Evolutionary conservation across 2,888 invertebrate genomes (phyloP), one percentile per base, ranked within the genome.

Genomic region (Parapristionchus giblindavisi): DNA sequence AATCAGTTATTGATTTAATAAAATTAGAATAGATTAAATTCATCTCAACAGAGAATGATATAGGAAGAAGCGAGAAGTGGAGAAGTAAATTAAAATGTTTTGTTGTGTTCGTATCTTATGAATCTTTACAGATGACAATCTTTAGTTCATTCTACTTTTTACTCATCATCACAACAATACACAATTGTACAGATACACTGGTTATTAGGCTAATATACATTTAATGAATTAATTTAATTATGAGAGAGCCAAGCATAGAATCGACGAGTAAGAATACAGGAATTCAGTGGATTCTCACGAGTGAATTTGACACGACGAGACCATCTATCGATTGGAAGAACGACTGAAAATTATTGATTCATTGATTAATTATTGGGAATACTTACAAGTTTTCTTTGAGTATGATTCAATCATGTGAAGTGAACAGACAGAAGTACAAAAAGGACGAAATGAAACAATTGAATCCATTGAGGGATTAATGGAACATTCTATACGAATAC

Each of bases 381-480:
- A 65, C 63, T 65, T 29, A 65, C 63, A 65, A 43, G 24, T 65
- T 43, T 43, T 65, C 43, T 65, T 65, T 40, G n/a, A 21, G 29
- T 11, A 17, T 4, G 3, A 43, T 43, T 65, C 63, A 21, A 17
- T 43, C 29, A 43, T 40, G 11, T 2, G 21, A 27, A 65, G 40
- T 36, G 43, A 43, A 27, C 63, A 65, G 8, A 29, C 6, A 11
- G 43, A n/a, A 27, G 63, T 43, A 29, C 63, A 65, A 43, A 65
- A 65, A n/a, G 63, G 21, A 29, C 43, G 63, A 36, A 65, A 43
- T 29, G 63, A 43, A 4, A 65, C 63, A 43, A 65, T 21, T 8
- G 63, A 65, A 43, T 65, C 63, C 6, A 65, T 65, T 1, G 43
- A 5, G 6, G 63, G 63, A 43, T 43, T 65, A 21, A 65, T 24